Percentiles rank a stretch among this genome's conserved stretches.
These are phyloP conservation scores for Ochropleura leucogaster DNA, from an alignment of 2,888 invertebrate species.

Conservation along the genomic window DNA sequence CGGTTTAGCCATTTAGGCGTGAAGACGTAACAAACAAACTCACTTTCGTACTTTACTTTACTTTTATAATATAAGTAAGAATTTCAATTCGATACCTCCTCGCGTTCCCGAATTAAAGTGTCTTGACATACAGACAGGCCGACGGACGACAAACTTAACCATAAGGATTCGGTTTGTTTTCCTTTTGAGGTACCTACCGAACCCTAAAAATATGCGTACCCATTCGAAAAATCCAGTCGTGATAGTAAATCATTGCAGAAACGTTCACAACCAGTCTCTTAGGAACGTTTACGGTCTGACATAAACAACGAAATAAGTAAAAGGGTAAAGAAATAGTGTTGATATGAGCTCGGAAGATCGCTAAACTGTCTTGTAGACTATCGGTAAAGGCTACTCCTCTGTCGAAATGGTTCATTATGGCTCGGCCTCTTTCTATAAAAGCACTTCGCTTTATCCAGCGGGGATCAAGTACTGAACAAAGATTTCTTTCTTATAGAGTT, in stretches of 20 bases:
- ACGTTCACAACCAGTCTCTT: slow-evolving; percentile 5
- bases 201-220: no score
- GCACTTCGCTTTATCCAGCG: slow-evolving; percentile 40
- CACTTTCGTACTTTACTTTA: no score
- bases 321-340: slow-evolving; percentile 31
- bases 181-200: no score
- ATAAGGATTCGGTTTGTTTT: no score
- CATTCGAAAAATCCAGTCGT: neutral
- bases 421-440: slow-evolving; percentile 50
- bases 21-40: no score
- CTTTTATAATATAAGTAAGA: no score
- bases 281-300: neutral
- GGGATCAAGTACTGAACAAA: slow-evolving; percentile 25
- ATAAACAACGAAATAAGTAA: slow-evolving; percentile 25
- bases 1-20: no score
- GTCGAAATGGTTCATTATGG: slow-evolving; percentile 39
- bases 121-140: no score
- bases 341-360: slow-evolving; percentile 32
- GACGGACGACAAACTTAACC: no score
- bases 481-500: slow-evolving; percentile 32
- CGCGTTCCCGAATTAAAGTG: no score
- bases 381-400: slow-evolving; percentile 10
- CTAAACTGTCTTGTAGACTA: slow-evolving; percentile 41
- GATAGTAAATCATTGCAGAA: neutral
- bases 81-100: no score